Conservation (phyloP, 2,888 invertebrate species). For the Thyatira batis region DNA sequence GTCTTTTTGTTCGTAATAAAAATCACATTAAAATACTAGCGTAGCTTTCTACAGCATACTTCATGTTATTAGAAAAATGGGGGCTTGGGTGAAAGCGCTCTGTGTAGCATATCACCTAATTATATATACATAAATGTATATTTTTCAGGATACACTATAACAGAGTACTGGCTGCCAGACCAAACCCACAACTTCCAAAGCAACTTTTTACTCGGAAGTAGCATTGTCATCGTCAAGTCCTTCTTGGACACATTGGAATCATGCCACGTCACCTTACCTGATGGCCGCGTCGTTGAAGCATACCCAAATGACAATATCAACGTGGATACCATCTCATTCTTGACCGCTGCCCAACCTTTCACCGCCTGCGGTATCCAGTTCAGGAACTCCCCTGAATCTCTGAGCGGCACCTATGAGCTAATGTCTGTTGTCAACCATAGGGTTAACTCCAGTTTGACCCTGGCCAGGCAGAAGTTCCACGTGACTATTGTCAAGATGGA, state of each 20-base stretch:
- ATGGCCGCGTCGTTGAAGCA: constrained; percentile 39
- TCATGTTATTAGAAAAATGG: too few species aligned
- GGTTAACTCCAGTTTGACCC: constrained; percentile 22
- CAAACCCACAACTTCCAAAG: background rate
- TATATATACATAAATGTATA: too few species aligned
- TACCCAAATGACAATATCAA: constrained; percentile 38
- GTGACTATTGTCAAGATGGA: constrained; percentile 33
- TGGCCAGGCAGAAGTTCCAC: constrained; percentile 44
- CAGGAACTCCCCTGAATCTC: background rate
- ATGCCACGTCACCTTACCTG: constrained; percentile 48
- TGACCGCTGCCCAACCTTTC: constrained; percentile 1
- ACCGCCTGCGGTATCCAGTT: background rate
- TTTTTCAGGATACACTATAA: background rate
- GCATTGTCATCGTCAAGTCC: constrained; percentile 37
- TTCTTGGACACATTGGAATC: constrained; percentile 37
- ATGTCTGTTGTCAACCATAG: constrained; percentile 13
- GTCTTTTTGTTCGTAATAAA: too few species aligned
- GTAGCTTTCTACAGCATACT: too few species aligned
- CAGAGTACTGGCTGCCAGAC: background rate
- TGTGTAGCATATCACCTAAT: too few species aligned
- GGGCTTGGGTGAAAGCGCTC: too few species aligned
- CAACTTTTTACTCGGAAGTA: background rate
- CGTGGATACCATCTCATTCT: constrained; percentile 19
- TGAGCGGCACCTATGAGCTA: constrained; percentile 35
- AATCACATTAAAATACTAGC: too few species aligned